Conservation (phyloP, 2,888 invertebrate species). For the Amblyjoppa proteus region DNA sequence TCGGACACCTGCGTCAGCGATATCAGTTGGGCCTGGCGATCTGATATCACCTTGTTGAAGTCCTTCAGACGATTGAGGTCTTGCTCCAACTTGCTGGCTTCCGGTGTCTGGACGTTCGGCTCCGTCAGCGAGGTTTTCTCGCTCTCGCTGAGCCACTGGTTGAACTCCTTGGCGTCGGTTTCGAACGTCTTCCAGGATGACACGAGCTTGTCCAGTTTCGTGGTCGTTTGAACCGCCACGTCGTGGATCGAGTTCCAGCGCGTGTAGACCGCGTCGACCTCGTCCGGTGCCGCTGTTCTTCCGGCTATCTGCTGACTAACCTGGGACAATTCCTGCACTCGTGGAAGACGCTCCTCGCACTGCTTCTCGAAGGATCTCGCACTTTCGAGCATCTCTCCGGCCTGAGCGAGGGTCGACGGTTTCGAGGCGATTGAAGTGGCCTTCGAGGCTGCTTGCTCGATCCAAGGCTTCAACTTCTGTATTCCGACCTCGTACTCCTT, state of each 20-base stretch:
- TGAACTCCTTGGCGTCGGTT: conserved; percentile 90
- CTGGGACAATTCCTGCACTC: conserved; percentile 90
- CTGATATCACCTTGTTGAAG: conserved; percentile 93
- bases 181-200: conserved; percentile 94
- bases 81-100: conserved; percentile 91
- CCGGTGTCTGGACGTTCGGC: conserved; percentile 89
- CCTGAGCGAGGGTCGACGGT: conserved; percentile 92
- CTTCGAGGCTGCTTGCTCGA: conserved; percentile 94
- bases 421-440: conserved; percentile 90
- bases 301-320: conserved; percentile 92
- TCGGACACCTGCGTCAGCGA: conserved; percentile 93
- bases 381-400: conserved; percentile 91
- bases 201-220: conserved; percentile 92
- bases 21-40: conserved; percentile 94
- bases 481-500: conserved; percentile 93
- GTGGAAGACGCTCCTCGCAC: conserved; percentile 91
- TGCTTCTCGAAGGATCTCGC: conserved; percentile 91
- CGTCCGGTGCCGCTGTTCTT: conserved; percentile 92
- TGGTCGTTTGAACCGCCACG: conserved; percentile 91
- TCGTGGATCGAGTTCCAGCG: conserved; percentile 95
- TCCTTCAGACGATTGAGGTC: conserved; percentile 92
- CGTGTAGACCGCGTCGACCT: conserved; percentile 93
- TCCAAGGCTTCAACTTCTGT: conserved; percentile 94
- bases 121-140: conserved; percentile 88
- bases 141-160: conserved; percentile 91